These are phyloP conservation scores for Agriopis aurantiaria DNA, from an alignment of 2,888 invertebrate species.

Conservation along the genomic window DNA sequence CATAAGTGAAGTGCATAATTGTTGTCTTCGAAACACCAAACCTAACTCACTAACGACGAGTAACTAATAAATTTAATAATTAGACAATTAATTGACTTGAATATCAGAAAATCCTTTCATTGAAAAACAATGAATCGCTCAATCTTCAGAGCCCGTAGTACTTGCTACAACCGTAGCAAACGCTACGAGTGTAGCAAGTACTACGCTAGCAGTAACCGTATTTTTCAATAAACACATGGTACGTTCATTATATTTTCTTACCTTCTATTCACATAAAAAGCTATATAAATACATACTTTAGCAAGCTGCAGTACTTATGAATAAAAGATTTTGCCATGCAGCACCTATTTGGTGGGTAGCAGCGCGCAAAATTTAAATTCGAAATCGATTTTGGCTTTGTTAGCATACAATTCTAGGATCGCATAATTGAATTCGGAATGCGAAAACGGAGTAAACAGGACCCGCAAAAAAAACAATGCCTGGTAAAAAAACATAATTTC, in stretches of 20 bases:
- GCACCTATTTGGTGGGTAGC: conserved; percentile 27
- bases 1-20: too few species aligned
- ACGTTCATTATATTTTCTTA: conserved; percentile 16
- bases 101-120: neutral
- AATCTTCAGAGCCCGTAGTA: conserved; percentile 8
- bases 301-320: conserved; percentile 23
- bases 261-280: conserved; percentile 10
- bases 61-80: too few species aligned
- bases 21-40: too few species aligned
- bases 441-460: conserved; percentile 21
- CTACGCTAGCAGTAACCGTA: conserved; percentile 21
- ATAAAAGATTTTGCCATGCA: conserved; percentile 26
- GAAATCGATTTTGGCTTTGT: conserved; percentile 30
- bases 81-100: too few species aligned
- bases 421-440: conserved; percentile 34
- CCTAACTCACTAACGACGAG: too few species aligned
- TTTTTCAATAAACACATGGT: conserved; percentile 23
- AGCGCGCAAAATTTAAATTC: conserved; percentile 32
- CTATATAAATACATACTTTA: conserved; percentile 18
- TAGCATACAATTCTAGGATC: conserved; percentile 31
- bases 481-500: conserved; percentile 6
- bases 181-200: conserved; percentile 18
- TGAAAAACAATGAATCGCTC: neutral
- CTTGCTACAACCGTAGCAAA: conserved; percentile 16
- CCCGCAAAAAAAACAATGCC: conserved; percentile 24